These are phyloP conservation scores for Turdus rufiventris DNA, from an alignment of 2,113 vertebrate genomes.

Conservation along the genomic window DNA sequence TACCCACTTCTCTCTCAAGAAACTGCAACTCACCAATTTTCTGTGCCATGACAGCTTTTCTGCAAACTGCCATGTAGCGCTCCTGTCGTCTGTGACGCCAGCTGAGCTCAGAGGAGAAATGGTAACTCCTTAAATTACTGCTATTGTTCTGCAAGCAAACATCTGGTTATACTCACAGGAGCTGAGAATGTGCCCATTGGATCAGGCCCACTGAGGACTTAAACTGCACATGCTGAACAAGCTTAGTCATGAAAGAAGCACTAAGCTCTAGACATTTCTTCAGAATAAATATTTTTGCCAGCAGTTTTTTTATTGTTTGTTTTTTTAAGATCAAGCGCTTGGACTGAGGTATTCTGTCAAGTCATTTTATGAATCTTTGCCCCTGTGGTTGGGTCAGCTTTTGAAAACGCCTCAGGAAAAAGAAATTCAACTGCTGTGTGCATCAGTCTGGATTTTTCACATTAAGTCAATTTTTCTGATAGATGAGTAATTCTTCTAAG, in stretches of 20 bases:
- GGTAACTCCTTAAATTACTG: neutral
- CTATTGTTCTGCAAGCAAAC: neutral
- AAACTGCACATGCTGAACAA: neutral
- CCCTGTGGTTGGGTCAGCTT: neutral
- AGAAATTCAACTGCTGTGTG: neutral
- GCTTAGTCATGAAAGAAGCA: neutral
- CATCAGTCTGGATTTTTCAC: constrained; percentile 4
- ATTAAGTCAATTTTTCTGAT: neutral
- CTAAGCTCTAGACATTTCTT: neutral
- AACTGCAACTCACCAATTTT: neutral
- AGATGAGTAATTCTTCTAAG: constrained; percentile 18
- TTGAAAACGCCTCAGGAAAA: neutral
- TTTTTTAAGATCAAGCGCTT: neutral
- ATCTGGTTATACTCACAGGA: constrained; percentile 12
- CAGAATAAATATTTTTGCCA: neutral
- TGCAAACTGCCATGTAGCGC: neutral
- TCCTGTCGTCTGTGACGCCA: neutral
- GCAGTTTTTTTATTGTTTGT: neutral
- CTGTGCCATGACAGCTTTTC: neutral
- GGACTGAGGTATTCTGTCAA: neutral
- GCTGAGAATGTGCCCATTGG: neutral
- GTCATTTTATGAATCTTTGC: neutral
- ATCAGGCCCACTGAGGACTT: neutral
- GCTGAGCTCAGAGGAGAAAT: neutral
- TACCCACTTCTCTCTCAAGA: neutral